Evolutionary conservation across 2,113 vertebrate genomes (phyloP), one percentile per base, ranked within the genome.

Genomic region (Bubalus kerabau): DNA sequence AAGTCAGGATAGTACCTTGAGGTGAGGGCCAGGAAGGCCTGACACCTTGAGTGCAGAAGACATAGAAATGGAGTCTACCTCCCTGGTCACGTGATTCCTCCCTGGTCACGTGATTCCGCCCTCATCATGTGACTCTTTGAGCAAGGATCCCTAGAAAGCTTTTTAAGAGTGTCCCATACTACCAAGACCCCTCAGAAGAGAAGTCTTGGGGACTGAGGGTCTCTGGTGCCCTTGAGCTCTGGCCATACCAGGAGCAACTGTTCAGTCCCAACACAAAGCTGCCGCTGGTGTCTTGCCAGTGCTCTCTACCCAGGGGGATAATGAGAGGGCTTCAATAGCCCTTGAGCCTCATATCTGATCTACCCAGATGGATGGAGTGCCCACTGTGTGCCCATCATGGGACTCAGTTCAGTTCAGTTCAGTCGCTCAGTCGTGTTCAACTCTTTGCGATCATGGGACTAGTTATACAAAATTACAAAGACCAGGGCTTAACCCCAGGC

Each of bases 381-480:
- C 24, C 26, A 10, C 8, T 7, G 1, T 2, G 11, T n/a, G 21
- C 14, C 19, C 67, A 71, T 40, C n/a, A 40, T 6, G 19, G 36
- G n/a, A 71, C 67, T 71, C 67, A 71, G 10, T 40, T 71, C 67
- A 71, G 64, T 36, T 67, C 32, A n/a, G n/a, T 23, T 71, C 64
- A 71, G n/a, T 71, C 1, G 0, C 67, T 71, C 67, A 71, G 67
- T 23, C 10, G 0, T 23, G 67, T 40, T n/a, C 10, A 0, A 23
- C n/a, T 71, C n/a, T 71, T 71, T 13, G n/a, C 9, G 0, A 23
- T 71, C 19, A 0, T 71, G 2, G 10, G 6, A 13, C 32, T 57
- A 43, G 9, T 52, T 86, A 74, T 60, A 15, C 50, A 56, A 67
- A 43, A 64, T 40, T 87, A 64, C 32, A 46, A 23, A 32, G 36